These are phyloP conservation scores for Cervus canadensis DNA, from an alignment of 2,113 vertebrate species.

Conservation along the genomic window DNA sequence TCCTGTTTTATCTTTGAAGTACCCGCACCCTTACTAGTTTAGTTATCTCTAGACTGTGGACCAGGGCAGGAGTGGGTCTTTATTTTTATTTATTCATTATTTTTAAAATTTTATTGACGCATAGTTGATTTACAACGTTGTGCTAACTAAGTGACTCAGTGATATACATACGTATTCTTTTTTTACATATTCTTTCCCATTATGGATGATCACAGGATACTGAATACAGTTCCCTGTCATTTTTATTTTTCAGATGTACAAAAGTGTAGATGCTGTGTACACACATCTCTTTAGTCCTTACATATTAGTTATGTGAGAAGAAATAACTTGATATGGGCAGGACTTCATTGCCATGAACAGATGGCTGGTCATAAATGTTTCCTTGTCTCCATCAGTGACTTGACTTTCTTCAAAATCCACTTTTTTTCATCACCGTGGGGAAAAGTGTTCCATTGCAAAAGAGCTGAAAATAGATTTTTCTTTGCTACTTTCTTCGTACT, in stretches of 20 bases:
- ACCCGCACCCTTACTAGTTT: constrained; percentile 36
- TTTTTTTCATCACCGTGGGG: constrained; percentile 59
- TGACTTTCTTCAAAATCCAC: constrained; percentile 77
- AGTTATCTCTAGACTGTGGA: constrained; percentile 60
- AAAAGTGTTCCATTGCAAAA: constrained; percentile 80
- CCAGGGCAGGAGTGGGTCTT: neutral
- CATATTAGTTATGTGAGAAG: constrained; percentile 43
- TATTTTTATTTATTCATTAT: neutral
- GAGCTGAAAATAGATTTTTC: constrained; percentile 79
- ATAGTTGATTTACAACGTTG: neutral
- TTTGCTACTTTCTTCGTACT: constrained; percentile 79
- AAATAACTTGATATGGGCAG: constrained; percentile 52
- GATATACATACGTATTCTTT: neutral
- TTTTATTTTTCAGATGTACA: neutral
- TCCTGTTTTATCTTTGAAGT: constrained; percentile 46
- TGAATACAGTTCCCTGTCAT: neutral
- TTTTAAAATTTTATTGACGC: neutral
- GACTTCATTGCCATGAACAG: constrained; percentile 75
- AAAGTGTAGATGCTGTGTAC: neutral
- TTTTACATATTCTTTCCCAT: neutral
- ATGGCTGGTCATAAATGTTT: constrained; percentile 76
- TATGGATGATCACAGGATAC: neutral
- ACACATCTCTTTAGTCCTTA: constrained; percentile 49
- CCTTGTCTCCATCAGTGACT: constrained; percentile 80
- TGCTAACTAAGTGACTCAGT: neutral